phyloP scores from a whole-genome alignment of 2,888 invertebrate genomes.

The Eudemis profundana region DNA sequence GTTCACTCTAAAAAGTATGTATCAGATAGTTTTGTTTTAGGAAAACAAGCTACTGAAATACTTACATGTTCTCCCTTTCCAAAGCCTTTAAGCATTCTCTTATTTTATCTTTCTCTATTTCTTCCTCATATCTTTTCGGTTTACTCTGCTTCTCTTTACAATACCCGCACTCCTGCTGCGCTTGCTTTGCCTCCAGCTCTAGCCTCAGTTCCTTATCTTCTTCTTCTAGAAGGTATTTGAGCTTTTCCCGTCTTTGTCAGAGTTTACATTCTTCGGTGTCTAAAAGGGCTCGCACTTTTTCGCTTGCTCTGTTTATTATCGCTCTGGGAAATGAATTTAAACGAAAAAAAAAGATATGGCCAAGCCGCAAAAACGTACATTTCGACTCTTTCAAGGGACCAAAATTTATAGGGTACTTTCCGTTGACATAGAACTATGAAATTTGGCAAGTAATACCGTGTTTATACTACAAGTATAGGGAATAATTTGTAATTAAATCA shows the following conservation, averaged over 20 bases:
- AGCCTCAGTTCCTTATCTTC: constrained; percentile 64
- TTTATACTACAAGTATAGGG: too few species aligned
- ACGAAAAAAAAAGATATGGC: constrained; percentile 1
- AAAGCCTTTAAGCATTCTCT: constrained; percentile 72
- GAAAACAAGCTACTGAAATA: constrained; percentile 17
- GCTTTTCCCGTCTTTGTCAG: constrained; percentile 71
- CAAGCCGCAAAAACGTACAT: too few species aligned
- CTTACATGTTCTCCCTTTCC: constrained; percentile 77
- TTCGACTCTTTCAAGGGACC: too few species aligned
- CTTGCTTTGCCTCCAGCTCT: constrained; percentile 62
- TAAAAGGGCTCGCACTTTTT: constrained; percentile 67
- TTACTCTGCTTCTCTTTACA: constrained; percentile 65
- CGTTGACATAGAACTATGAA: too few species aligned
- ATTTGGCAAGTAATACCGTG: too few species aligned
- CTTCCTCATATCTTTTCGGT: constrained; percentile 59
- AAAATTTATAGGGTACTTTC: too few species aligned
- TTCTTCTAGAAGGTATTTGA: constrained; percentile 61
- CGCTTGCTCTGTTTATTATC: constrained; percentile 69
- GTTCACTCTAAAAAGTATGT: too few species aligned
- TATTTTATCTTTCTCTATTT: constrained; percentile 69
- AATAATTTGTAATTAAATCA: too few species aligned
- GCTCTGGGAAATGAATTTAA: constrained; percentile 56
- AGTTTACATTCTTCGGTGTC: constrained; percentile 68
- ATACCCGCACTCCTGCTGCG: constrained; percentile 64
- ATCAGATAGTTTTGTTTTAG: too few species aligned